Percentiles rank a stretch among this genome's conserved stretches.
phyloP scores from a whole-genome alignment of 1,140 invertebrate genomes.

The Cyphomyrmex costatus region DNA sequence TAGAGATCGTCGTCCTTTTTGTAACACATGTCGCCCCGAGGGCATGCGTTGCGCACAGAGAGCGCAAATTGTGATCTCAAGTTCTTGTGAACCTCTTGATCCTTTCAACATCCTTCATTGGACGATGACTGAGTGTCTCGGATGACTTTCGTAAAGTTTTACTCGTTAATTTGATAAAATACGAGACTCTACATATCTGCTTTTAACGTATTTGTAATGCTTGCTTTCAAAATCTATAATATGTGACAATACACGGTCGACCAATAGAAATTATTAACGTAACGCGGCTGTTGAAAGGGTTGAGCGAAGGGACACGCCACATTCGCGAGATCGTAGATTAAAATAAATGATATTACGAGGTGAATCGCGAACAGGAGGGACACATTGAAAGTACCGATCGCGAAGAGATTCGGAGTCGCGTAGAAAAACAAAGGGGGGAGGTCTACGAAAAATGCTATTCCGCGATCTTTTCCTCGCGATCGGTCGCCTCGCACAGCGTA shows the following conservation, averaged over 20 bases:
- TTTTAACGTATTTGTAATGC: neutral
- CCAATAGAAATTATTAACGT: neutral
- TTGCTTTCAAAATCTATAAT: slow-evolving; percentile 23
- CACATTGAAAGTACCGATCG: slow-evolving; percentile 34
- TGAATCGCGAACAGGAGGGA: slow-evolving; percentile 5
- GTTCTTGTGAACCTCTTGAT: neutral
- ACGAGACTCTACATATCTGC: neutral
- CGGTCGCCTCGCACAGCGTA: slow-evolving; percentile 59
- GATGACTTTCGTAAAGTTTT: neutral
- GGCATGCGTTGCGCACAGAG: slow-evolving; percentile 37
- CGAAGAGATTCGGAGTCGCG: slow-evolving; percentile 20
- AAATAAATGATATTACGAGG: slow-evolving; percentile 19
- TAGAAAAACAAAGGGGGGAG: neutral
- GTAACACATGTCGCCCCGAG: slow-evolving; percentile 61
- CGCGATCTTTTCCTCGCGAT: slow-evolving; percentile 24
- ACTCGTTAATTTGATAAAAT: neutral
- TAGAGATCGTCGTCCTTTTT: slow-evolving; percentile 66
- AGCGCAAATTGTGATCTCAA: slow-evolving; percentile 52
- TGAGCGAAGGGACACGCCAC: slow-evolving; percentile 15
- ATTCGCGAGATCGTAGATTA: slow-evolving; percentile 34
- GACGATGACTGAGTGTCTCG: neutral
- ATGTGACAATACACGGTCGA: slow-evolving; percentile 29
- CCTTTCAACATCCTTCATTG: slow-evolving; percentile 32
- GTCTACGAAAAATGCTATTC: neutral
- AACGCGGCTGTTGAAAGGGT: slow-evolving; percentile 35